Conservation (phyloP, 2,888 invertebrate genomes). For the Pheosia gnoma region DNA sequence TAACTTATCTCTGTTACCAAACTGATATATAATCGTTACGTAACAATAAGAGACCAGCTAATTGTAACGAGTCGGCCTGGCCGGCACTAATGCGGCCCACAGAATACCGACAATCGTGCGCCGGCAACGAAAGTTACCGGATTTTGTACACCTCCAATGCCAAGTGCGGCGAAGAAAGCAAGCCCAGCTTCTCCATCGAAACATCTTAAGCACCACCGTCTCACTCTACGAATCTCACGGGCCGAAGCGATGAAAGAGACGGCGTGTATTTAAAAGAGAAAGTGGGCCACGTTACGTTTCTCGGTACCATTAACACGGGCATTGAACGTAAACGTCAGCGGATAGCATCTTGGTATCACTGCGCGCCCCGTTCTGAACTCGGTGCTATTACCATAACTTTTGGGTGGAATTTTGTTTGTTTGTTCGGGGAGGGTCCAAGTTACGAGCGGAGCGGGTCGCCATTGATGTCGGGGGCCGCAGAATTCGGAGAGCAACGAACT, state of each 20-base stretch:
- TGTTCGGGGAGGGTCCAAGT: conserved; percentile 35
- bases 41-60: conserved; percentile 64
- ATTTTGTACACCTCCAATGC: conserved; percentile 79
- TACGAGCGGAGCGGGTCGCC: conserved; percentile 50
- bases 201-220: conserved; percentile 64
- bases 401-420: conserved; percentile 40
- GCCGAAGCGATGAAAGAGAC: conserved; percentile 67
- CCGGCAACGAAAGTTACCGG: conserved; percentile 81
- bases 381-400: conserved; percentile 37
- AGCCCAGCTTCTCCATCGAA: conserved; percentile 69
- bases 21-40: conserved; percentile 62
- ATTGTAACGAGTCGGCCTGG: conserved; percentile 59
- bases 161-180: conserved; percentile 83
- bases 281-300: conserved; percentile 84
- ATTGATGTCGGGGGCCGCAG: conserved; percentile 62
- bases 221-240: conserved; percentile 56
- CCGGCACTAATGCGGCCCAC: conserved; percentile 45
- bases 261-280: conserved; percentile 80
- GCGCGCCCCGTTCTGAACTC: conserved; percentile 40
- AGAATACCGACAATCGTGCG: conserved; percentile 61
- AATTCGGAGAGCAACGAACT: conserved; percentile 83
- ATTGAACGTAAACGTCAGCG: conserved; percentile 79
- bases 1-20: conserved; percentile 54
- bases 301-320: conserved; percentile 80
- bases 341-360: conserved; percentile 57